Evolutionary conservation across 2,797 vertebrate genomes (phyloP).

Genomic region (Acropternis orthonyx): DNA sequence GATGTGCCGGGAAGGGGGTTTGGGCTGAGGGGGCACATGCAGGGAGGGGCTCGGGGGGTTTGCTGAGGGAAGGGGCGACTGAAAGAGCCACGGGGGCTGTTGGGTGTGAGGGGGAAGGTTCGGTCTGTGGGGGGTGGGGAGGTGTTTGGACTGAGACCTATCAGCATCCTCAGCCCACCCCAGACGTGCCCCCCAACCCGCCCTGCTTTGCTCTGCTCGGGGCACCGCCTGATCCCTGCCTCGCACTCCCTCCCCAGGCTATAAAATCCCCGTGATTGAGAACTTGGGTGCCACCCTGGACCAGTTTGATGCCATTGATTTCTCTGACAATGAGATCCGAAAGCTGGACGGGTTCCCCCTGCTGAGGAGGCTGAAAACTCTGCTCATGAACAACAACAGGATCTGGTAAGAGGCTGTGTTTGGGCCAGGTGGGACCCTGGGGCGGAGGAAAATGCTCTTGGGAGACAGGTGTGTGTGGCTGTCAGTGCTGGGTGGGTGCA

Average conservation of each 20-base stretch:
- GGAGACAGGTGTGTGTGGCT: background rate
- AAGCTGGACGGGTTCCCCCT: constrained; percentile 95
- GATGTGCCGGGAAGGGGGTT: background rate
- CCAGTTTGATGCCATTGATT: constrained; percentile 95
- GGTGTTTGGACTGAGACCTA: background rate
- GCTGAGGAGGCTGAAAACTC: constrained; percentile 87
- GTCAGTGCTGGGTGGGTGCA: background rate
- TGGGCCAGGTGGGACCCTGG: background rate
- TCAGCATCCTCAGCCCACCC: rapidly evolving
- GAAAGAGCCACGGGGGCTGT: rapidly evolving
- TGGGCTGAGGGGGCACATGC: rapidly evolving
- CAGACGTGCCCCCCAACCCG: rapidly evolving
- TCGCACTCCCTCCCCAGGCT: constrained; percentile 75
- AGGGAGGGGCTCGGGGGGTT: too few species aligned
- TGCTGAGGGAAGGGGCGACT: background rate
- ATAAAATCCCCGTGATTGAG: constrained; percentile 96
- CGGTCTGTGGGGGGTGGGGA: background rate
- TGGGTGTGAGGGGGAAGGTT: background rate
- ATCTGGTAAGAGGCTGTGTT: constrained; percentile 80
- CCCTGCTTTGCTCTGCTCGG: too few species aligned
- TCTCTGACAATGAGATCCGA: constrained; percentile 95
- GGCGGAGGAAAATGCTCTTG: background rate
- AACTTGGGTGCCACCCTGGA: constrained; percentile 94
- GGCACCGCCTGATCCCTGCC: background rate
- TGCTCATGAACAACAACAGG: constrained; percentile 95